phyloP scores from a whole-genome alignment of 2,797 vertebrate species.

The Neomorphus geoffroyi region DNA sequence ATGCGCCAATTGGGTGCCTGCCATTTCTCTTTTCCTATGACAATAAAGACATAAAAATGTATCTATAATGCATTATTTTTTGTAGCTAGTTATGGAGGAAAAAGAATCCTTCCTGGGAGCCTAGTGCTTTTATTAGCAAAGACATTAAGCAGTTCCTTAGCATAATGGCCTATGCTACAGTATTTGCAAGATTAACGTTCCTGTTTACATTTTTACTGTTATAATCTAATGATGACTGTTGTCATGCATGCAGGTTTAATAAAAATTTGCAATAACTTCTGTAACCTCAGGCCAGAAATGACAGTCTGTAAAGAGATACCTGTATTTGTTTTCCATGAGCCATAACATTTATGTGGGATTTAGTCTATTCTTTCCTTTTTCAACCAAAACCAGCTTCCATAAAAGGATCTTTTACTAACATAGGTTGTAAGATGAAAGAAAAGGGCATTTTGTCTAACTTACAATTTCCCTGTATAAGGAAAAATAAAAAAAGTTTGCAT shows the following conservation, averaged over 20 bases:
- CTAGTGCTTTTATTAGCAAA: not conserved
- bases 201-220: not conserved
- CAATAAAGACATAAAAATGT: not conserved
- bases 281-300: not conserved
- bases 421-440: not conserved
- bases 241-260: not conserved
- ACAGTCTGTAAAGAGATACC: not conserved
- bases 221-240: not conserved
- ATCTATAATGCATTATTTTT: not conserved
- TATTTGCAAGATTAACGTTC: not conserved
- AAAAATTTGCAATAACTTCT: conserved; percentile 24
- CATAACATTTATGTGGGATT: not conserved
- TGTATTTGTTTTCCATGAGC: conserved; percentile 34
- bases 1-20: not conserved
- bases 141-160: not conserved
- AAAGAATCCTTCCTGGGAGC: not conserved
- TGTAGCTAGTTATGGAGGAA: not conserved
- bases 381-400: not conserved
- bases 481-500: conserved; percentile 15
- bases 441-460: not conserved
- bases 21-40: not conserved
- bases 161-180: not conserved
- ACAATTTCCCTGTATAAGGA: not conserved
- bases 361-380: conserved; percentile 2
- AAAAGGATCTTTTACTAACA: not conserved